Evolutionary conservation across 2,888 invertebrate species (phyloP), one percentile per base, ranked within the genome.

Genomic region (Melangyna quadrimaculata): DNA sequence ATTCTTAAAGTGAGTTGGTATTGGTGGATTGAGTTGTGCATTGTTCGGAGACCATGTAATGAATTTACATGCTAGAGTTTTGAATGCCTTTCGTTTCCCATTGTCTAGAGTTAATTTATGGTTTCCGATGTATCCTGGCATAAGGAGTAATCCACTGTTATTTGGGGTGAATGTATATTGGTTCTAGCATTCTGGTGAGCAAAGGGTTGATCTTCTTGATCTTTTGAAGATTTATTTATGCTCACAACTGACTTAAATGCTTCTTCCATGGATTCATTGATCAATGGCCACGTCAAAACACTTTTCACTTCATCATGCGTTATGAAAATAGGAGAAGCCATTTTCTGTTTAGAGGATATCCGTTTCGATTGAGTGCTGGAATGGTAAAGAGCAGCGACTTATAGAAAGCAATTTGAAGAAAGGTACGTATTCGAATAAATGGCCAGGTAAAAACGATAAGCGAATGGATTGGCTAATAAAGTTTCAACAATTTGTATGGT

Each of bases 61-160:
- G 69, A 94, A 75, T 89, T 94, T 94, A 88, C 93, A 93, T 32
- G 92, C 93, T 40, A 94, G 81, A 0, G 92, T 91, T 55, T 90
- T 89, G 27, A 65, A 81, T 35, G 24, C 71, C 7, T 67, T 74
- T 2, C 24, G 29, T n/a, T n/a, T 45, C 17, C 67, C 75, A n/a
- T 73, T 63, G 2, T 1, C 14, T 0, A 78, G 29, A 12, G 43
- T 86, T 0, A 78, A 9, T n/a, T 88, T 89, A 67, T 91, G 91
- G 81, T 91, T 90, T n/a, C 91, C 90, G 45, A 93, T 90, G 87
- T 89, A 93, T 27, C 93, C 93, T 2, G 93, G 93, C 93, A 93
- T 93, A 0, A 92, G 84, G 22, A 93, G 40, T 14, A 90, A 86
- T 59, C 90, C 81, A 0, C n/a, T 29, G n/a, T 88, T 88, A 0